These are phyloP conservation scores for Sebastes iracundus DNA, from an alignment of 2,797 vertebrate species.

Conservation along the genomic window DNA sequence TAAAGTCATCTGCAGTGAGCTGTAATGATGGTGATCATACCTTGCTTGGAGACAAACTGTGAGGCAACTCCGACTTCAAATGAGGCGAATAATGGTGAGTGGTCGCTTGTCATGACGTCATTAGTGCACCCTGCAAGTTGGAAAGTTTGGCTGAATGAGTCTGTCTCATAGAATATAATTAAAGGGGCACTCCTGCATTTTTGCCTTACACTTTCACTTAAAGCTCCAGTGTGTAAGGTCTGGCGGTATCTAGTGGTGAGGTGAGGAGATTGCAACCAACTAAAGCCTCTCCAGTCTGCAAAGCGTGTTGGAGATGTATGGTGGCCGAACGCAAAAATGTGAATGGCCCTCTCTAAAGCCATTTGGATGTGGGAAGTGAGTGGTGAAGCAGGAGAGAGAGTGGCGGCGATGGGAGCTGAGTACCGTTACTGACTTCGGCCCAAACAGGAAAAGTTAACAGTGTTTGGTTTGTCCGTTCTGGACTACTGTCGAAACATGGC, in stretches of 20 bases:
- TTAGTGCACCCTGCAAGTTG: slow-evolving; percentile 89
- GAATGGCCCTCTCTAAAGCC: neutral
- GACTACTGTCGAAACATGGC: too few species aligned
- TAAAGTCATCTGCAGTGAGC: neutral
- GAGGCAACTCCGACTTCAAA: slow-evolving; percentile 97
- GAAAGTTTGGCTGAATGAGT: neutral
- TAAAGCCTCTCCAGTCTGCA: too few species aligned
- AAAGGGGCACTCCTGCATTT: neutral
- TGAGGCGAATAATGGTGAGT: slow-evolving; percentile 96
- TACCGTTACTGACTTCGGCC: too few species aligned
- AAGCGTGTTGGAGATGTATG: too few species aligned
- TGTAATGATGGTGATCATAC: slow-evolving; percentile 61
- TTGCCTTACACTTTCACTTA: neutral
- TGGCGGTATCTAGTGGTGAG: too few species aligned
- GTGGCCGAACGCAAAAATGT: neutral
- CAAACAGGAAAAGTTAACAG: too few species aligned
- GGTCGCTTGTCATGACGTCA: slow-evolving; percentile 96
- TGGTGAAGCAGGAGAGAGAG: too few species aligned
- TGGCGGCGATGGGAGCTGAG: too few species aligned
- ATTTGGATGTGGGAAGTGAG: too few species aligned
- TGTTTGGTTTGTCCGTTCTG: too few species aligned
- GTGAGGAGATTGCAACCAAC: too few species aligned
- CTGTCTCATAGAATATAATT: neutral
- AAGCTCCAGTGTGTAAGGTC: too few species aligned
- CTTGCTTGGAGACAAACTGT: slow-evolving; percentile 97